Evolutionary conservation across 2,888 invertebrate species (phyloP).

Genomic region (Caenorhabditis imperialis): DNA sequence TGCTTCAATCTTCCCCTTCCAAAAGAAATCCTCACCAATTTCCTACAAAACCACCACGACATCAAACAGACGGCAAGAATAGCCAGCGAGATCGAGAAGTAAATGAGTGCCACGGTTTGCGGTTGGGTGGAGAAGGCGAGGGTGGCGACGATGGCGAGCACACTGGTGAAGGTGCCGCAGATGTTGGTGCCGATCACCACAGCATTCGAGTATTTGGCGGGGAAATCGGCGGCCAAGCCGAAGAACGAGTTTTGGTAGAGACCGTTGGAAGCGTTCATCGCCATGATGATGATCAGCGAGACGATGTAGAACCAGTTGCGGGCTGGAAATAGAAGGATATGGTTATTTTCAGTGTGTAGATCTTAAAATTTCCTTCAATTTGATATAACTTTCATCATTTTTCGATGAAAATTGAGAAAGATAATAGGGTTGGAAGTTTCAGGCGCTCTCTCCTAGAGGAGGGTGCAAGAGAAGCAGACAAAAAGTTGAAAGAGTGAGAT

Average conservation of each 20-base stretch:
- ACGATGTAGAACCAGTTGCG: slow-evolving; percentile 79
- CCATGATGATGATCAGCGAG: slow-evolving; percentile 79
- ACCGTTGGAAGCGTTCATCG: slow-evolving; percentile 86
- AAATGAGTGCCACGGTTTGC: slow-evolving; percentile 88
- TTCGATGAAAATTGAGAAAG: too few relatives aligned
- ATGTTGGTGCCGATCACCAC: slow-evolving; percentile 84
- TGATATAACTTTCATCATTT: too few relatives aligned
- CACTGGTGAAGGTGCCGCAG: slow-evolving; percentile 77
- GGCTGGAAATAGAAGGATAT: slow-evolving; percentile 73
- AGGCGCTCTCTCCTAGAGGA: too few relatives aligned
- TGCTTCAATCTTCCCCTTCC: too few relatives aligned
- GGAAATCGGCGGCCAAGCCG: slow-evolving; percentile 93
- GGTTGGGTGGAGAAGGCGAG: slow-evolving; percentile 49
- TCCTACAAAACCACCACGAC: slow-evolving; percentile 92
- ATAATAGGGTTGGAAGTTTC: too few relatives aligned
- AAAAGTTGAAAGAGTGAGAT: too few relatives aligned
- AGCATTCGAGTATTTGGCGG: slow-evolving; percentile 88
- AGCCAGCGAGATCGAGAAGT: slow-evolving; percentile 94
- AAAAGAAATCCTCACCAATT: slow-evolving; percentile 86
- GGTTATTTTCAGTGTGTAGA: too few relatives aligned
- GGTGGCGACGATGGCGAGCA: slow-evolving; percentile 74
- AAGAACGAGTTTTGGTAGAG: slow-evolving; percentile 94
- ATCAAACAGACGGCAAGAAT: slow-evolving; percentile 92
- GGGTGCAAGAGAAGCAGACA: too few relatives aligned
- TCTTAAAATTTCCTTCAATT: too few relatives aligned